These are phyloP conservation scores for Okamejei kenojei DNA, from an alignment of 2,797 vertebrate species.

Conservation along the genomic window DNA sequence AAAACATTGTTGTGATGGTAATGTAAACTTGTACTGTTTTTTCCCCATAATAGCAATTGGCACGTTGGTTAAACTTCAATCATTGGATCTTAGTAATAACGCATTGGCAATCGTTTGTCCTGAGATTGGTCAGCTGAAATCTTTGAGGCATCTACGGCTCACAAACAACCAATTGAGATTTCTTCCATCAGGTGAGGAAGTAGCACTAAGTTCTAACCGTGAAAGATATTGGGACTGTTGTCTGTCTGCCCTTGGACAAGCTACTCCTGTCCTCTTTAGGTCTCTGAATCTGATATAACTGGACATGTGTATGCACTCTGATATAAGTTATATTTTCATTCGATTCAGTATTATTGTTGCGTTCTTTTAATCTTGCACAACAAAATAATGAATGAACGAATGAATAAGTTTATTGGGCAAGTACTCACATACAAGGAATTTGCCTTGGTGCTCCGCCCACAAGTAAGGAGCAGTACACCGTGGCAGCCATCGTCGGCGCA, in stretches of 20 bases:
- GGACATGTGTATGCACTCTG: background rate
- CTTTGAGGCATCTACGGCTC: slow-evolving; percentile 81
- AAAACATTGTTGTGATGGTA: background rate
- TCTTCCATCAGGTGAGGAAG: slow-evolving; percentile 74
- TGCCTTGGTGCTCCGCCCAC: no score
- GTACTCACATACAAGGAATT: no score
- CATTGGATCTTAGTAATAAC: slow-evolving; percentile 89
- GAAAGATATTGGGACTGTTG: background rate
- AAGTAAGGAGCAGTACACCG: no score
- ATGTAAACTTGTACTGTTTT: slow-evolving; percentile 43
- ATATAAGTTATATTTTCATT: background rate
- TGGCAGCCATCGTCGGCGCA: no score
- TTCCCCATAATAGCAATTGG: slow-evolving; percentile 74
- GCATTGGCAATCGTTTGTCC: slow-evolving; percentile 86
- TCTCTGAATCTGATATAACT: background rate
- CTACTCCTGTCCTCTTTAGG: background rate
- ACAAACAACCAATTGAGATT: slow-evolving; percentile 85
- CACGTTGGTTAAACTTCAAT: slow-evolving; percentile 82
- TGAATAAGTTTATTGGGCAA: no score
- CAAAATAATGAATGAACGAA: no score
- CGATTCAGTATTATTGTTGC: background rate
- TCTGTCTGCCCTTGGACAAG: background rate
- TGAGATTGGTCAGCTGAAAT: slow-evolving; percentile 84
- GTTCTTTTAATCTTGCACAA: background rate
- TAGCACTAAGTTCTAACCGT: background rate